Percentiles rank a stretch among this genome's conserved stretches.
These are phyloP conservation scores for Desmodus rotundus DNA, from an alignment of 2,113 vertebrate genomes.

Conservation along the genomic window DNA sequence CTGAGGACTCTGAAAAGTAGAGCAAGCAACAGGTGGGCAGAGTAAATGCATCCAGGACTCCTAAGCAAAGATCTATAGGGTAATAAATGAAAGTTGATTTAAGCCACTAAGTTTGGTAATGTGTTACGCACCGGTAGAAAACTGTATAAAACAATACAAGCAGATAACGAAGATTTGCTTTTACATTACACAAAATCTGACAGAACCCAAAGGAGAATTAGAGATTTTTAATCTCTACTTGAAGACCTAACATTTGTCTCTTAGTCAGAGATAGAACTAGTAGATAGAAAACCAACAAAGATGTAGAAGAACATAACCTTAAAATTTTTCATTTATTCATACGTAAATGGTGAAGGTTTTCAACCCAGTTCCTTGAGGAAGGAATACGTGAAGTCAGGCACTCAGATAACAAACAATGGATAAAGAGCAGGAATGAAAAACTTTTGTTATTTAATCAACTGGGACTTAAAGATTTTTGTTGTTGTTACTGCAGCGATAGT, in stretches of 20 bases:
- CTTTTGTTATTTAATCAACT: not conserved
- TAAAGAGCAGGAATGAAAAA: not conserved
- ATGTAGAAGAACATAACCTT: not conserved
- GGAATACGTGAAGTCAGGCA: not conserved
- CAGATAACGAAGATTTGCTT: not conserved
- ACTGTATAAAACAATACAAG: not conserved
- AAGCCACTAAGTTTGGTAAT: not conserved
- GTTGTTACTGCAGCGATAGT: not conserved
- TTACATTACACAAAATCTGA: not conserved
- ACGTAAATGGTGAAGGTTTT: not conserved
- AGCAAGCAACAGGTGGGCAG: not conserved
- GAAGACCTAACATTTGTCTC: not conserved
- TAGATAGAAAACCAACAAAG: not conserved
- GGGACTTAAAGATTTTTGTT: not conserved
- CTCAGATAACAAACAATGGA: not conserved
- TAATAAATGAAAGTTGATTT: not conserved
- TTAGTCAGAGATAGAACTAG: not conserved
- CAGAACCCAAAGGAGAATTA: not conserved
- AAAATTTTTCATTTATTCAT: not conserved
- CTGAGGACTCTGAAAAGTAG: not conserved
- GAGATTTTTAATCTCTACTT: not conserved
- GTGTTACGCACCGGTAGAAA: not conserved
- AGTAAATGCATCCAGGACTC: not conserved
- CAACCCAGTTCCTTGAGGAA: not conserved
- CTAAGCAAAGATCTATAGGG: not conserved